Base-by-base conservation (phyloP, 2,888 invertebrate species). In the Hemicrepidius hirtus region DNA sequence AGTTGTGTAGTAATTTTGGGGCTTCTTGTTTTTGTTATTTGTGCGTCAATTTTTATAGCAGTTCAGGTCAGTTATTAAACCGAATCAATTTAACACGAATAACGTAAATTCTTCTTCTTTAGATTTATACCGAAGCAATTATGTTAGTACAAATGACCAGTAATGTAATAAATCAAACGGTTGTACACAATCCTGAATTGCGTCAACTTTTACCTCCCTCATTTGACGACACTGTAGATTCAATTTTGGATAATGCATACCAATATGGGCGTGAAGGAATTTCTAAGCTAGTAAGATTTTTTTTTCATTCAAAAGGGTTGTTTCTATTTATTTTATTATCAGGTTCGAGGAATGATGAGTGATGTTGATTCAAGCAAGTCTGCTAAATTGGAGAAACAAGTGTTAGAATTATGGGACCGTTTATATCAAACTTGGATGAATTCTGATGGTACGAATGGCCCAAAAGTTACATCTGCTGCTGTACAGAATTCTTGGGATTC, bases 101-200 rank as follows among this genome's bases (percentile, higher is more conserved):
- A n/a, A n/a, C n/a, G n/a, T n/a, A n/a, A n/a, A n/a, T n/a, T n/a
- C 16, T 2, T 44, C 3, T n/a, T 9, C 75, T 88, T 1, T 87
- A 97, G 95, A 94, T 97, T 81, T 98, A 98, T 85, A 94, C 95
- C 0, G 98, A 98, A 88, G 96, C 96, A 0, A 94, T 97, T 85
- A 96, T 97, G 82, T 90, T 98, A 67, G 93, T 97, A 12, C 94
- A 96, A 84, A 89, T 97, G 73, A 94, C 95, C 41, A 95, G 96
- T 73, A 96, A 95, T 84, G 89, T 97, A 6, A 90, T 97, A 28
- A 97, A 97, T 87, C 93, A 94, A 80, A 96, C 97, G 0, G 91
- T 96, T 57, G 94, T 96, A 6, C 93, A 96, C 82, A 95, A 97
- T 87, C 96, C 97, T 35, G 96, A 97, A 81, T 87, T 95, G 66